These are phyloP conservation scores for Liopterus haemorrhoidalis DNA, from an alignment of 2,888 invertebrate genomes.

Conservation along the genomic window DNA sequence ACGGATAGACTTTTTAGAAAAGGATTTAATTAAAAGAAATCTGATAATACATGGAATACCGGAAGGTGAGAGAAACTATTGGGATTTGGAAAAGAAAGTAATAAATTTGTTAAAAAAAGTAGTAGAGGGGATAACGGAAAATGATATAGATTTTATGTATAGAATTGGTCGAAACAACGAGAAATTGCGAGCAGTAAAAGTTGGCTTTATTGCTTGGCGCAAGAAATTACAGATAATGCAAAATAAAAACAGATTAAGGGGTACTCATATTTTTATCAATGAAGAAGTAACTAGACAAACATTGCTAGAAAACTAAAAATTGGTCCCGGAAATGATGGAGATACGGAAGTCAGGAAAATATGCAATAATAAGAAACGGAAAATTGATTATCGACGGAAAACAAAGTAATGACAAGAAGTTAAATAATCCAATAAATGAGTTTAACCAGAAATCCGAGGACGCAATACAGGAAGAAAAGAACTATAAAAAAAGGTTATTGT, in stretches of 20 bases:
- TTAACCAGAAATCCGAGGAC: not conserved
- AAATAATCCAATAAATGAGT: not conserved
- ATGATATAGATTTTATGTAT: not conserved
- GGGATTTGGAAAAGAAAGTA: no score
- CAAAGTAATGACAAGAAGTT: not conserved
- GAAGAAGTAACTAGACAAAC: not conserved
- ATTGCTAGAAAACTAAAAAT: no score
- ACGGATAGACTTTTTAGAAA: no score
- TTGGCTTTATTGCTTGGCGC: not conserved
- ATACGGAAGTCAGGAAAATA: no score
- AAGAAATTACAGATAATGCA: slow-evolving; percentile 1
- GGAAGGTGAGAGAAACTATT: no score
- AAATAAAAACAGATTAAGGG: not conserved
- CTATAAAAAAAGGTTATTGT: not conserved
- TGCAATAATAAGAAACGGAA: no score
- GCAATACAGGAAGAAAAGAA: not conserved
- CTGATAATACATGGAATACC: no score
- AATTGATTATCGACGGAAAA: no score
- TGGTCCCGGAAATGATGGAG: not conserved
- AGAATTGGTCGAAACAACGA: not conserved
- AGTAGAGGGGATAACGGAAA: not conserved
- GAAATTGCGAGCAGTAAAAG: not conserved
- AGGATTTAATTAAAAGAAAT: no score
- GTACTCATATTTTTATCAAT: not conserved
- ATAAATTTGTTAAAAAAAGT: not conserved